phyloP scores from a whole-genome alignment of 2,797 vertebrate genomes.

The Syndactyla subalaris region DNA sequence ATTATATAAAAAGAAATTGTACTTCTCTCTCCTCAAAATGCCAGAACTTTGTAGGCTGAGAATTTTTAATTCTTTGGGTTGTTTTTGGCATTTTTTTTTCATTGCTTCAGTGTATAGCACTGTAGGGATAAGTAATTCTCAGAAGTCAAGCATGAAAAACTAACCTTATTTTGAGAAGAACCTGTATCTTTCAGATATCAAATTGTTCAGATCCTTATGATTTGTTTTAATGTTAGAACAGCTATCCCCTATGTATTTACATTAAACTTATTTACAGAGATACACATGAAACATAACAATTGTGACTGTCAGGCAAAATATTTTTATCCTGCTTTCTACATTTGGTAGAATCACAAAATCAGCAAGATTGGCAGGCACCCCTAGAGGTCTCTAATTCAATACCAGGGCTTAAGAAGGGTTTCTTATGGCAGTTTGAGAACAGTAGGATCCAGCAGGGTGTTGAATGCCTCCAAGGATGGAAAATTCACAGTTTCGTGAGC shows the following conservation, averaged over 20 bases:
- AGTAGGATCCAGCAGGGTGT: neutral
- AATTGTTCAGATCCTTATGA: neutral
- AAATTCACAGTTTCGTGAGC: neutral
- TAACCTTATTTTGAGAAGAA: neutral
- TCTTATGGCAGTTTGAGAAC: neutral
- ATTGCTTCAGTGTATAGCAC: neutral
- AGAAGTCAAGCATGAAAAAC: neutral
- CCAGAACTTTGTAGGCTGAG: neutral
- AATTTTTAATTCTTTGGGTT: neutral
- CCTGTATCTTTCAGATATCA: neutral
- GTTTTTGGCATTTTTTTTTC: accelerated
- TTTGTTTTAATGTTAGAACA: neutral
- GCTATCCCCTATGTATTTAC: accelerated
- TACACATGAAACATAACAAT: neutral
- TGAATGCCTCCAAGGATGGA: neutral
- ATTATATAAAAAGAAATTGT: neutral
- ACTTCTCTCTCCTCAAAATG: neutral
- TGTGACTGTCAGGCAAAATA: neutral
- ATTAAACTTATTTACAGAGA: neutral
- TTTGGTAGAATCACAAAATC: neutral
- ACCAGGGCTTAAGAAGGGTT: accelerated
- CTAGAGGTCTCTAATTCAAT: neutral
- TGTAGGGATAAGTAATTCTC: neutral
- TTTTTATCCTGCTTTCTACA: neutral
- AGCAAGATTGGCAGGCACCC: neutral